phyloP scores from a whole-genome alignment of 2,113 vertebrate genomes.

The Pteronura brasiliensis region DNA sequence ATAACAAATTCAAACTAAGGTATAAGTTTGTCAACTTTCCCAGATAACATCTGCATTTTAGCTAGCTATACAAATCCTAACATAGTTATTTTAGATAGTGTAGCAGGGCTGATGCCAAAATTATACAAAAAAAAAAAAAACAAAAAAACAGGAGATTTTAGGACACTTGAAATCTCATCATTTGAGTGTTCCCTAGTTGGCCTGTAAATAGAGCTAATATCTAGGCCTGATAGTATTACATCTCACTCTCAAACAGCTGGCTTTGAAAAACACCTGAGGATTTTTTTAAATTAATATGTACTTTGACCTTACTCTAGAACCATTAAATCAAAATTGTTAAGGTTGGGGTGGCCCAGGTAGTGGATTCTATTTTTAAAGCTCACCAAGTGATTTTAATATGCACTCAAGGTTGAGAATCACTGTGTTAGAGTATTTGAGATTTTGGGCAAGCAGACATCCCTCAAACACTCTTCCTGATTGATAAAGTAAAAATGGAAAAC shows the following conservation, averaged over 20 bases:
- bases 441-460: not conserved
- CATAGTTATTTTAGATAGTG: not conserved
- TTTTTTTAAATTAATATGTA: not conserved
- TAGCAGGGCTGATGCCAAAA: not conserved
- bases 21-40: not conserved
- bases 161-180: not conserved
- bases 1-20: slow-evolving; percentile 1
- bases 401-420: not conserved
- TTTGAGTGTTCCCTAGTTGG: not conserved
- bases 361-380: not conserved
- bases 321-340: slow-evolving; percentile 47
- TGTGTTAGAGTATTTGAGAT: not conserved
- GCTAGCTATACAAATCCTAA: not conserved
- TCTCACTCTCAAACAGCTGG: not conserved
- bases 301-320: not conserved
- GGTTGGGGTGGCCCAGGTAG: not conserved
- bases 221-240: not conserved
- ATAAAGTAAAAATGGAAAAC: not conserved
- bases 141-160: not conserved
- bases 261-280: not conserved
- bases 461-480: not conserved
- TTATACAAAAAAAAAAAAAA: not conserved
- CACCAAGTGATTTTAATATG: not conserved
- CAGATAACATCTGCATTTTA: not conserved
- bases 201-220: not conserved